Base-by-base conservation (phyloP, 2,113 vertebrate species). In the Zapus hudsonius region DNA sequence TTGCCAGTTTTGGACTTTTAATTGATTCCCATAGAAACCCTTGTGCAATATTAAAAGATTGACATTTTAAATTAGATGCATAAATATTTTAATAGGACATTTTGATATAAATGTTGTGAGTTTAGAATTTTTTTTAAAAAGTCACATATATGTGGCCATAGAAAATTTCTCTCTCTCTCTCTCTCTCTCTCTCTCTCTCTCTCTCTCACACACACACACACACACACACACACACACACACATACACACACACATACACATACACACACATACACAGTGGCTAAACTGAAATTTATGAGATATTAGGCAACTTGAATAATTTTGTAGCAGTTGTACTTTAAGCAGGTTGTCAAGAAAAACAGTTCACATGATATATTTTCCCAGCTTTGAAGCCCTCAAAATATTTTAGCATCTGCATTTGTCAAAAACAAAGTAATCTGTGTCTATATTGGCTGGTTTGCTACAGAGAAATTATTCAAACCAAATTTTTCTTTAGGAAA, bases 401-500 rank as follows among this genome's bases (percentile, higher is more conserved):
- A 61, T 78, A 86, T 40, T 87, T 84, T 91, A 91, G 16, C 31
- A 47, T 89, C 64, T 38, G 31, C 86, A 16, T 76, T 55, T 86
- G 25, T 93, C 31, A 90, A 80, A 95, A 92, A 15, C 84, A 88
- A 82, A 90, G 73, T 1, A 72, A 89, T 79, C 13, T 69, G 0
- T 59, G 40, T 38, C 55, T 90, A 13, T 84, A 78, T 66, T n/a
- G n/a, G n/a, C n/a, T 87, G 47, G 16, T 85, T 31, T 59, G 27
- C 13, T 52, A 15, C 57, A 31, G 61, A 76, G 22, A 93, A 92
- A 44, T 52, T 11, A 57, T 31, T 7, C 36, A 79, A 81, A 19
- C 13, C 69, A 93, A 92, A 88, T 86, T 92, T 82, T 86, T 78
- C 63, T 95, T 89, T 19, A 90, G 75, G 55, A 75, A 82, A 33